These are phyloP conservation scores for Charaxes varanes DNA, from an alignment of 1,140 invertebrate species.

Conservation along the genomic window DNA sequence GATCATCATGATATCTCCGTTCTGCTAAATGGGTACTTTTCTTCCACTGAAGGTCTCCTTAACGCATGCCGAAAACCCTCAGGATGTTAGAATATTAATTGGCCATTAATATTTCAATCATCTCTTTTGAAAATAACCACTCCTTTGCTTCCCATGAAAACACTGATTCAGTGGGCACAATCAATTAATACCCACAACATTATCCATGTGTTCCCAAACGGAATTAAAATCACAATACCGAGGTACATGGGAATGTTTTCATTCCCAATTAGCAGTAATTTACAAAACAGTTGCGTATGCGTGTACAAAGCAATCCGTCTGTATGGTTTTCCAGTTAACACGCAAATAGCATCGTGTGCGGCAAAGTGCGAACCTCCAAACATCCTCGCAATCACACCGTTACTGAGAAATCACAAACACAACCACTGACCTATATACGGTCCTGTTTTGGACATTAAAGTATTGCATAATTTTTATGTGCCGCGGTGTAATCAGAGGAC, in stretches of 20 bases:
- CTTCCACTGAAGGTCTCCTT: too few relatives aligned
- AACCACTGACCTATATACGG: conserved; percentile 45
- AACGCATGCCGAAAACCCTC: too few relatives aligned
- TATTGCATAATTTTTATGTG: conserved; percentile 43
- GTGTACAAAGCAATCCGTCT: conserved; percentile 23
- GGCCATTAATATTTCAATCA: too few relatives aligned
- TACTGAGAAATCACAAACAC: conserved; percentile 56
- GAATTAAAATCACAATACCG: neutral
- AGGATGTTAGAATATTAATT: too few relatives aligned
- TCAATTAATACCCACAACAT: too few relatives aligned
- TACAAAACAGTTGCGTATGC: conserved; percentile 19
- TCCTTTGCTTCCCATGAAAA: too few relatives aligned
- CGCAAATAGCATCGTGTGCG: conserved; percentile 26
- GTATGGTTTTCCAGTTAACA: conserved; percentile 32
- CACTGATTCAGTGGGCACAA: too few relatives aligned
- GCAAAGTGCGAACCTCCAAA: conserved; percentile 37
- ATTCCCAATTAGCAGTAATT: conserved; percentile 26
- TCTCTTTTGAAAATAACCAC: neutral
- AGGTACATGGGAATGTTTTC: conserved; percentile 12
- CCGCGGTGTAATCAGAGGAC: conserved; percentile 8
- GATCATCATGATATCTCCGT: too few relatives aligned
- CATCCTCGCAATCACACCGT: conserved; percentile 46
- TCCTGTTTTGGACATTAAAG: conserved; percentile 33
- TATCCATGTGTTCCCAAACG: neutral
- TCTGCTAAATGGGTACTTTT: too few relatives aligned